A percentile compares a stretch with the other conserved stretches of the same genome.
phyloP scores from a whole-genome alignment of 2,797 vertebrate species.

The Orientallactaga sibirica region DNA sequence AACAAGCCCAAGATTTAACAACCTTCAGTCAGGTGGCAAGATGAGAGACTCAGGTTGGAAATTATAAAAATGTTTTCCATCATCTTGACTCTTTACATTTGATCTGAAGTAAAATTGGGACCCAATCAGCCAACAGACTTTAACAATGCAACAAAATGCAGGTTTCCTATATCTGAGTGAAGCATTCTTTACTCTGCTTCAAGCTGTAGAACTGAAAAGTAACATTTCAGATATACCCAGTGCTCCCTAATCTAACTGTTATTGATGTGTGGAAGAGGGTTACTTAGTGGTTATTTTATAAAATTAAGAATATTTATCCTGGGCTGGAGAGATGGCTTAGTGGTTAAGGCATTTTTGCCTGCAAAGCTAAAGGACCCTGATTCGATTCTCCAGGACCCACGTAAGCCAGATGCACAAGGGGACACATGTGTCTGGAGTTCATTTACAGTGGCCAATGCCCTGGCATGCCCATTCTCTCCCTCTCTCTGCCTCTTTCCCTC shows the following conservation, averaged over 20 bases:
- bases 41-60: neutral
- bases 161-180: neutral
- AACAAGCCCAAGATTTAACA: neutral
- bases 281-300: neutral
- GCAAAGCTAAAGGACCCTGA: too few relatives aligned
- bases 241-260: neutral
- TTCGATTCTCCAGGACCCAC: too few relatives aligned
- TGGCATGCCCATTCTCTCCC: too few relatives aligned
- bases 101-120: neutral
- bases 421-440: too few relatives aligned
- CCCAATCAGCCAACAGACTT: neutral
- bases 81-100: neutral
- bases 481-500: too few relatives aligned
- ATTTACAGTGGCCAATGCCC: too few relatives aligned
- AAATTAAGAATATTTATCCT: neutral
- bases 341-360: too few relatives aligned
- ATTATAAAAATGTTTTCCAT: conserved; percentile 15
- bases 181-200: neutral
- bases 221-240: neutral
- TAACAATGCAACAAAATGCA: neutral
- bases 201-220: neutral
- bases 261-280: neutral
- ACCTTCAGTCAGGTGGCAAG: neutral
- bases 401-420: too few relatives aligned
- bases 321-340: neutral